Evolutionary conservation across 2,888 invertebrate genomes (phyloP).

Genomic region (Tachina grossa): DNA sequence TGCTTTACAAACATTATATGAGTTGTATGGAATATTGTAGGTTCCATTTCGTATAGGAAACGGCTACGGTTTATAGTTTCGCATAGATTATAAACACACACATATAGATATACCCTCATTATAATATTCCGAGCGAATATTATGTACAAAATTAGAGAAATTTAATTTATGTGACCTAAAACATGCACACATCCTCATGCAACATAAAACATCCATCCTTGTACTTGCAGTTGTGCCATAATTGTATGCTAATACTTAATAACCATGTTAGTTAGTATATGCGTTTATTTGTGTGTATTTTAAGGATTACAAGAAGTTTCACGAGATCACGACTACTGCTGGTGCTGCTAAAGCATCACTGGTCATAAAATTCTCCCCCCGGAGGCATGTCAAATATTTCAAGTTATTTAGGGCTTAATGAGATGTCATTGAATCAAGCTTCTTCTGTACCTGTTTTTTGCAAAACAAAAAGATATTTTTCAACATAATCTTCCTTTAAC

Average conservation of each 20-base stretch:
- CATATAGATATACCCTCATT: background rate
- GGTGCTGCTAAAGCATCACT: slow-evolving; percentile 3
- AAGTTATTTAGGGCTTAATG: no score
- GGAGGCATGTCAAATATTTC: no score
- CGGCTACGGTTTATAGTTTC: slow-evolving; percentile 49
- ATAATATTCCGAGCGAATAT: slow-evolving; percentile 34
- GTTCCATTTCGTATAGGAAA: slow-evolving; percentile 54
- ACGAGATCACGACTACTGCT: background rate
- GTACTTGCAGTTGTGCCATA: background rate
- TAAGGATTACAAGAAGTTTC: slow-evolving; percentile 2
- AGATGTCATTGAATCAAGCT: no score
- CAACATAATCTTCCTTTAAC: no score
- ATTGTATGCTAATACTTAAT: slow-evolving; percentile 32
- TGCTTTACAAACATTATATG: slow-evolving; percentile 53
- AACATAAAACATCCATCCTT: background rate
- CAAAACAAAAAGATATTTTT: no score
- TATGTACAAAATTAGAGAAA: slow-evolving; percentile 39
- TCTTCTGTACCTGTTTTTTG: no score
- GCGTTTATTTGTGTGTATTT: background rate
- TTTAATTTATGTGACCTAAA: slow-evolving; percentile 47
- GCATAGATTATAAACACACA: slow-evolving; percentile 26
- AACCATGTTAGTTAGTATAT: background rate
- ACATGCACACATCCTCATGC: background rate
- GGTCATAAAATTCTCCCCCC: background rate
- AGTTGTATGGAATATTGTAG: slow-evolving; percentile 46